Evolutionary conservation across 2,888 invertebrate genomes (phyloP), one percentile per base, ranked within the genome.

Genomic region (Blera fallax): DNA sequence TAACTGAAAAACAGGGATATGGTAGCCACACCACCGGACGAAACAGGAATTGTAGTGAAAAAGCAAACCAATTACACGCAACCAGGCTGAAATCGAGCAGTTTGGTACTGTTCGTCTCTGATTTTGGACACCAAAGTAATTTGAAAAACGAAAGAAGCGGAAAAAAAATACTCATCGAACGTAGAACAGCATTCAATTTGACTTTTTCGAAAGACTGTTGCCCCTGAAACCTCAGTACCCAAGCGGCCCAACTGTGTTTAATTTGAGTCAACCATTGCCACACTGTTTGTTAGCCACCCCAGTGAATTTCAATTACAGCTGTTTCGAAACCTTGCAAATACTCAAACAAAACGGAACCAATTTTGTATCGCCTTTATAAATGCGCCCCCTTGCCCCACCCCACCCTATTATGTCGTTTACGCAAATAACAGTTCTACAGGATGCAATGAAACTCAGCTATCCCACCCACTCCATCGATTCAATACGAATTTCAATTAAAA

Each of bases 401-500:
- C 14, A 14, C n/a, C n/a, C n/a, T n/a, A n/a, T n/a, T n/a, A n/a
- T n/a, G n/a, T 18, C 48, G 18, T 48, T 21, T 6, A 14, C 16
- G 16, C n/a, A 64, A 45, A 45, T 32, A 18, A 45, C 32, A 18
- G 2, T 32, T n/a, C 32, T 3, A 48, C 18, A 10, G 64, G 37
- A 14, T 18, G n/a, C 52, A 18, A 40, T 43, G 18, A n/a, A 40
- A 54, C 29, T 11, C 40, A 69, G 56, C 18, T 18, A 34, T n/a
- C 18, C 5, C 21, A 6, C 7, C 16, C 10, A 18, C 18, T 18
- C 43, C n/a, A 18, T 43, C n/a, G 10, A 52, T 27, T 14, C 45
- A 10, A 16, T 11, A 62, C 43, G 16, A 62, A 29, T 62, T 45
- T 62, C 45, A 62, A 62, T 62, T 62, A 62, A 62, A 62, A 45